Conservation (phyloP, 2,113 vertebrate genomes). For the Ceyx margarethae region DNA sequence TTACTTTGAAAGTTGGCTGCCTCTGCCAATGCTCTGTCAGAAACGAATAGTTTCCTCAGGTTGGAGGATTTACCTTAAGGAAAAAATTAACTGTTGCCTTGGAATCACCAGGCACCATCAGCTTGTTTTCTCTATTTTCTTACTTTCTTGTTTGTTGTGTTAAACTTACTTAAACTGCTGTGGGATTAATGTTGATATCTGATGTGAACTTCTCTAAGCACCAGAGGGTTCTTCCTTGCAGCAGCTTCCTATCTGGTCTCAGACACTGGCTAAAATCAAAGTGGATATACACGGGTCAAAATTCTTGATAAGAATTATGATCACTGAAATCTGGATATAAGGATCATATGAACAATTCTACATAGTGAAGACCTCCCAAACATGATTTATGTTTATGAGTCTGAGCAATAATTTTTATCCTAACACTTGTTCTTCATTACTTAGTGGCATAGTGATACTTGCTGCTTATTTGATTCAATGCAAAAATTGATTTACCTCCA, state of each 20-base stretch:
- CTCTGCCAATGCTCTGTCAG: background rate
- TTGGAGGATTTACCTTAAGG: background rate
- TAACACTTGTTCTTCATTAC: background rate
- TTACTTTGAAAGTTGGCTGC: background rate
- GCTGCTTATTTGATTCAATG: accelerated
- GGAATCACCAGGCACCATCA: background rate
- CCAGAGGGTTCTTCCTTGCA: background rate
- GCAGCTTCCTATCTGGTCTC: background rate
- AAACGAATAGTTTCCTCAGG: background rate
- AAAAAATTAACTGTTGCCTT: background rate
- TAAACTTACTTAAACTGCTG: background rate
- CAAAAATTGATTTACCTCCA: background rate
- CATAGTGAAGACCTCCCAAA: accelerated
- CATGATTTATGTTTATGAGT: accelerated
- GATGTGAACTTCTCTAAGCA: background rate
- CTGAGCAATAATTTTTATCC: background rate
- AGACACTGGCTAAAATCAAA: background rate
- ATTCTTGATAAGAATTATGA: accelerated
- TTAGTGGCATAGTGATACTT: background rate
- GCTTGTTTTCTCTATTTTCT: background rate
- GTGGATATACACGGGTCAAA: background rate
- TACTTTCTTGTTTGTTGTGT: background rate
- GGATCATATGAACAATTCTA: background rate
- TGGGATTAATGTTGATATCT: background rate
- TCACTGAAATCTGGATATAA: background rate